These are phyloP conservation scores for Macropis europaea DNA, from an alignment of 2,888 invertebrate species.

Conservation along the genomic window DNA sequence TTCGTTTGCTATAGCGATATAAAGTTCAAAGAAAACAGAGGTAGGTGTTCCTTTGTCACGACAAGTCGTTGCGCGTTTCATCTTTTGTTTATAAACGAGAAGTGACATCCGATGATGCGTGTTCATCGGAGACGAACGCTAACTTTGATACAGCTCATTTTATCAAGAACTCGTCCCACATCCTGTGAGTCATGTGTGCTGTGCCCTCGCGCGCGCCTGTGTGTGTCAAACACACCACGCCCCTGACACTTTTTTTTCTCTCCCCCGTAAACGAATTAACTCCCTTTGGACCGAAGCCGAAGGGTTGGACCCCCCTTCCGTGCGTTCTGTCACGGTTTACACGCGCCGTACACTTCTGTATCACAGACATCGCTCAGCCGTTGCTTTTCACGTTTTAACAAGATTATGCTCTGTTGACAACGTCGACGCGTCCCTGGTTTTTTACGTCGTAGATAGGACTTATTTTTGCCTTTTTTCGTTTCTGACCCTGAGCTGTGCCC, in stretches of 20 bases:
- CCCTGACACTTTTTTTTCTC: constrained; percentile 35
- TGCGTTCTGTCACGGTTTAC: background rate
- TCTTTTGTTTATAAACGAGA: constrained; percentile 6
- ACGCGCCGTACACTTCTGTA: background rate
- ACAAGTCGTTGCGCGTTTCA: too few species aligned
- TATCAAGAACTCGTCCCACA: constrained; percentile 52
- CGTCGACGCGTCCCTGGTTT: too few species aligned
- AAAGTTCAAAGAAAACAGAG: background rate
- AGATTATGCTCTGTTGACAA: constrained; percentile 11
- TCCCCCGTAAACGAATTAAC: constrained; percentile 62
- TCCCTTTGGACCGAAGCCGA: constrained; percentile 51
- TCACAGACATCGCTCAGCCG: background rate
- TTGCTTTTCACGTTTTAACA: constrained; percentile 9
- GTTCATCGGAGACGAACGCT: constrained; percentile 35
- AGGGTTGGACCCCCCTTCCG: constrained; percentile 54
- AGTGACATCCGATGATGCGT: constrained; percentile 24
- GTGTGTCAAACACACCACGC: background rate
- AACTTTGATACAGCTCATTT: constrained; percentile 37
- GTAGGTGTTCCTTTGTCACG: background rate
- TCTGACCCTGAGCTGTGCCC: too few species aligned
- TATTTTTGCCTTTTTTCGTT: too few species aligned
- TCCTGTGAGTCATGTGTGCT: constrained; percentile 53
- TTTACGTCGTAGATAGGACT: too few species aligned
- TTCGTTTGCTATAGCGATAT: too few species aligned
- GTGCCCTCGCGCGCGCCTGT: background rate